phyloP scores from a whole-genome alignment of 2,888 invertebrate genomes.

The Odontothrips loti region DNA sequence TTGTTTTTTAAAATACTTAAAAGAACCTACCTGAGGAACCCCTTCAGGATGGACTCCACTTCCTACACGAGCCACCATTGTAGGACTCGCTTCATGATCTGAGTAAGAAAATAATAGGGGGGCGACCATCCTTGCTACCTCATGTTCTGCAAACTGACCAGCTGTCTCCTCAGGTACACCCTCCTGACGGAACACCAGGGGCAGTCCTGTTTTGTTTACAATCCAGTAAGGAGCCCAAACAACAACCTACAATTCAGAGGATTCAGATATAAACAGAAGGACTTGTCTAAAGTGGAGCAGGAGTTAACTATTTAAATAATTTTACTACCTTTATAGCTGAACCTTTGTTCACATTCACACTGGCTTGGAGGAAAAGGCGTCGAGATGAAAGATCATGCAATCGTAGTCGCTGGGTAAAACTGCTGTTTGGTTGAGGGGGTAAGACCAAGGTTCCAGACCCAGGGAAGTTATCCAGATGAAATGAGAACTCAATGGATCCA shows the following conservation, averaged over 20 bases:
- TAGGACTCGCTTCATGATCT: slow-evolving; percentile 79
- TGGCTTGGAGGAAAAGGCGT: slow-evolving; percentile 68
- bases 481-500: slow-evolving; percentile 65
- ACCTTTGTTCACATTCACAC: slow-evolving; percentile 57
- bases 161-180: slow-evolving; percentile 70
- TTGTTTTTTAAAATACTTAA: neutral
- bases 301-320: slow-evolving; percentile 22
- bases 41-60: slow-evolving; percentile 55
- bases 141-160: slow-evolving; percentile 93
- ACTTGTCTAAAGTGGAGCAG: neutral
- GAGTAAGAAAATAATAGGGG: slow-evolving; percentile 92
- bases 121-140: slow-evolving; percentile 84
- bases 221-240: slow-evolving; percentile 53
- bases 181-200: slow-evolving; percentile 91
- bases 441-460: slow-evolving; percentile 60
- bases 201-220: slow-evolving; percentile 91
- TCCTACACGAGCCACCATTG: slow-evolving; percentile 73
- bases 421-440: slow-evolving; percentile 44
- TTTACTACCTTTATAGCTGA: slow-evolving; percentile 57
- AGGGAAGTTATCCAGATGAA: slow-evolving; percentile 80
- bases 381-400: slow-evolving; percentile 70
- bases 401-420: slow-evolving; percentile 64
- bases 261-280: neutral
- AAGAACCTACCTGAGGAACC: slow-evolving; percentile 50
- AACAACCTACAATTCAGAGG: slow-evolving; percentile 36